Evolutionary conservation across 2,888 invertebrate genomes (phyloP).

Genomic region (Melikaiella ostensackeni): DNA sequence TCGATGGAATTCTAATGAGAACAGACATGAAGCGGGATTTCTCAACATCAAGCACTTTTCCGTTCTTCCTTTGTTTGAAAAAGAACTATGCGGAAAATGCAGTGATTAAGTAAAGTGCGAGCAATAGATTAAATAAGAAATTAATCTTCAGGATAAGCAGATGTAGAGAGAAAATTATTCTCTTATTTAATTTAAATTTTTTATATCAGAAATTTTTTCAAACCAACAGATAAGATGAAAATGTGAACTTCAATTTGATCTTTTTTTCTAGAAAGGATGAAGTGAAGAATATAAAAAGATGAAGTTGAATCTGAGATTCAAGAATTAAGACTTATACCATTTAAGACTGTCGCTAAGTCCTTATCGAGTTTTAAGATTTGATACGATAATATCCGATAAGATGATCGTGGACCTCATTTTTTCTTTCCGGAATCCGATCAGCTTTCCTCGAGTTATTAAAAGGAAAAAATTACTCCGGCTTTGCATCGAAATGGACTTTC

Average conservation of each 20-base stretch:
- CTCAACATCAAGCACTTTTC: background rate
- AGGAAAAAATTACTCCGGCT: conserved; percentile 44
- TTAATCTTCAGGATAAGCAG: background rate
- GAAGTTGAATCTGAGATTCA: background rate
- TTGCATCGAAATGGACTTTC: conserved; percentile 51
- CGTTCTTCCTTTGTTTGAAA: conserved; percentile 6
- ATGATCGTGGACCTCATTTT: conserved; percentile 3
- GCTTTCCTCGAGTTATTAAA: conserved; percentile 49
- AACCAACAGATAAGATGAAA: too few species aligned
- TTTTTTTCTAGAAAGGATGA: background rate
- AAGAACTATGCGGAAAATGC: background rate
- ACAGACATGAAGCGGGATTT: conserved; percentile 12
- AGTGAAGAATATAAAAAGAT: background rate
- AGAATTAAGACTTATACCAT: background rate
- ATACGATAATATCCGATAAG: background rate
- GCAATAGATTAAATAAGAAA: background rate
- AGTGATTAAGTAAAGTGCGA: background rate
- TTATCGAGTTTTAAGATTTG: conserved; percentile 19
- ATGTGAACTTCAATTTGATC: background rate
- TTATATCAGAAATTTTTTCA: too few species aligned
- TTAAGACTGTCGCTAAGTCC: background rate
- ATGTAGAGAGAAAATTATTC: background rate
- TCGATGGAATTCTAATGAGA: conserved; percentile 31
- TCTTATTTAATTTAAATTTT: background rate
- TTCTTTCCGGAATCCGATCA: background rate